Percentiles rank a stretch among this genome's conserved stretches.
Evolutionary conservation across 1,140 invertebrate genomes (phyloP).

Genomic region (Pentalonia nigronervosa): DNA sequence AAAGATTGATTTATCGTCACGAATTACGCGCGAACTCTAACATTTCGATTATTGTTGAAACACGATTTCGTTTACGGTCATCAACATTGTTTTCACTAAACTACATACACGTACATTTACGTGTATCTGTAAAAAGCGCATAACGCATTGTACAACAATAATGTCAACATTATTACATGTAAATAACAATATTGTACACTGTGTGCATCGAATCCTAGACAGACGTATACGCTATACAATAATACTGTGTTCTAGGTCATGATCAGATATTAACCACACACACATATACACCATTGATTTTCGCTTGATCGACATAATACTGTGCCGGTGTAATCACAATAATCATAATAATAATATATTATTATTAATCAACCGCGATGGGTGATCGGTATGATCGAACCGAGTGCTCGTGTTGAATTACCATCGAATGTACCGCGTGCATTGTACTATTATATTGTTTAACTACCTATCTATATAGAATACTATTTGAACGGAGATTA

Average conservation of each 20-base stretch:
- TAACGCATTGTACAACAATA: neutral
- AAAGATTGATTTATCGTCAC: neutral
- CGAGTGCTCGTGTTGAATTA: neutral
- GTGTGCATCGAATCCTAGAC: too few species aligned
- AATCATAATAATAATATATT: too few species aligned
- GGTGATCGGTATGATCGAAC: neutral
- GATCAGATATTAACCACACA: neutral
- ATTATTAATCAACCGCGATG: too few species aligned
- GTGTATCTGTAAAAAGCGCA: neutral
- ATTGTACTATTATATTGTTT: neutral
- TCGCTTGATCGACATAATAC: neutral
- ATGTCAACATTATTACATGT: neutral
- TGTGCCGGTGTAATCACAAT: too few species aligned
- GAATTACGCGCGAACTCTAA: neutral
- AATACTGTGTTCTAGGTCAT: neutral
- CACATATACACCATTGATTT: neutral
- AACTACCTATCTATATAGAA: neutral
- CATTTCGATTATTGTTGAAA: neutral
- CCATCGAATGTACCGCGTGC: neutral
- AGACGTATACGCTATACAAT: neutral
- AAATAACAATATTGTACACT: too few species aligned
- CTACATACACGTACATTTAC: neutral
- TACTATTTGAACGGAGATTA: neutral
- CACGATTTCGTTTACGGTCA: neutral
- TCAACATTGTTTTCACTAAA: neutral